Evolutionary conservation across 2,113 vertebrate genomes (phyloP).

Genomic region (Orientallactaga bullata): DNA sequence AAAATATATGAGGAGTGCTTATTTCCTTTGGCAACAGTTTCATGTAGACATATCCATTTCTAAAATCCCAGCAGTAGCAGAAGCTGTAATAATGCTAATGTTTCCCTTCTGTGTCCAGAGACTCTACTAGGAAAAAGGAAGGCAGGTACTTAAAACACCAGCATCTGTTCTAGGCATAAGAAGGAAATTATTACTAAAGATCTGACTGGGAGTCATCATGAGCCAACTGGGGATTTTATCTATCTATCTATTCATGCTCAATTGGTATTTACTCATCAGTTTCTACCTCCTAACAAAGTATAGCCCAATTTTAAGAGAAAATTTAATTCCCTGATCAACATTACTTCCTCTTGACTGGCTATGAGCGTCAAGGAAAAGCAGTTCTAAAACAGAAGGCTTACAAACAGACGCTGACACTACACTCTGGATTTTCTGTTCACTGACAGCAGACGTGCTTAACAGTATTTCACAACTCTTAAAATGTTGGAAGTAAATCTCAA

Average conservation of each 20-base stretch:
- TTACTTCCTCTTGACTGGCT: slow-evolving; percentile 19
- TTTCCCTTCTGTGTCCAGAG: slow-evolving; percentile 44
- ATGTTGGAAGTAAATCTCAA: background rate
- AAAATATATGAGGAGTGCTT: background rate
- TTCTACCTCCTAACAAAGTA: background rate
- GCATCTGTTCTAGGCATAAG: background rate
- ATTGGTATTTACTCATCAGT: background rate
- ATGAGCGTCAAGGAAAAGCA: background rate
- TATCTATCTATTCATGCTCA: background rate
- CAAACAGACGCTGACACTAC: background rate
- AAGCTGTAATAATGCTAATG: slow-evolving; percentile 12
- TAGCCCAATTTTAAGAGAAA: slow-evolving; percentile 6
- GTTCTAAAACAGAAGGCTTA: background rate
- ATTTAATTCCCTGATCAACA: slow-evolving; percentile 1
- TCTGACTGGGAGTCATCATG: background rate
- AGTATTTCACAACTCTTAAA: background rate
- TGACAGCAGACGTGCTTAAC: background rate
- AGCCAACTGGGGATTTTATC: background rate
- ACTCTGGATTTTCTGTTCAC: background rate
- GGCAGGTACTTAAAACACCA: background rate
- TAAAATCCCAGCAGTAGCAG: slow-evolving; percentile 36
- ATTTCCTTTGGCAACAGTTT: slow-evolving; percentile 43
- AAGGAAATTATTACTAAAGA: background rate
- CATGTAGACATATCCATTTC: slow-evolving; percentile 5
- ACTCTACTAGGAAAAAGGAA: slow-evolving; percentile 29